Percentiles rank a stretch among this genome's conserved stretches.
Evolutionary conservation across 2,113 vertebrate genomes (phyloP).

Genomic region (Caranx ignobilis): DNA sequence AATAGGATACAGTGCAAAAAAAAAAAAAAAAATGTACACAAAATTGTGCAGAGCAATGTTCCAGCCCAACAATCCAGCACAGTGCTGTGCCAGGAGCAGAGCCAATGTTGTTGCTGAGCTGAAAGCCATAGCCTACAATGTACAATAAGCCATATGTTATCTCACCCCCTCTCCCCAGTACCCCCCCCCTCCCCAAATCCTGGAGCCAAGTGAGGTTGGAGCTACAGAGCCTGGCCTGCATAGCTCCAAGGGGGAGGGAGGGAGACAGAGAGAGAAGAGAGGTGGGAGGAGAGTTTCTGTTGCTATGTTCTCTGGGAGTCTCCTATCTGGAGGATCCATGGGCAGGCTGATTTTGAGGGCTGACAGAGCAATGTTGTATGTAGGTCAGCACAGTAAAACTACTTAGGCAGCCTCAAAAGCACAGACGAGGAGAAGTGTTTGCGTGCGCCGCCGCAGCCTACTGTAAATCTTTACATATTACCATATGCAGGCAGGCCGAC

Average conservation of each 20-base stretch:
- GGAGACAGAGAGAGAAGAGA: constrained; percentile 42
- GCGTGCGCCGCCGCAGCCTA: background rate
- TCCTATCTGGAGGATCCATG: constrained; percentile 69
- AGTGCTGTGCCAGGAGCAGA: background rate
- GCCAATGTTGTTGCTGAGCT: constrained; percentile 39
- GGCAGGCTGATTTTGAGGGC: constrained; percentile 70
- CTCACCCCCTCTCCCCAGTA: constrained; percentile 43
- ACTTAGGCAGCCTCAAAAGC: constrained; percentile 10
- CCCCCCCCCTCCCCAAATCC: constrained; percentile 73
- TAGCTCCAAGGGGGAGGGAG: constrained; percentile 69
- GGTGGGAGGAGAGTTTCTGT: constrained; percentile 75
- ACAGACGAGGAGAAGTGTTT: background rate
- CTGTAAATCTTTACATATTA: constrained; percentile 30
- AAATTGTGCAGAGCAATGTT: constrained; percentile 8
- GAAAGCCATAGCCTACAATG: constrained; percentile 64
- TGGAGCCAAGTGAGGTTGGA: constrained; percentile 55
- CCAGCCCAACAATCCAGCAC: background rate
- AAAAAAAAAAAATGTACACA: constrained; percentile 10
- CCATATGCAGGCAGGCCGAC: background rate
- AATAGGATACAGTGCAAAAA: background rate
- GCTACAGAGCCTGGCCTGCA: constrained; percentile 70
- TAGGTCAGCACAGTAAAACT: constrained; percentile 66
- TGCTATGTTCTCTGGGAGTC: constrained; percentile 78
- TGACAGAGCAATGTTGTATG: constrained; percentile 70
- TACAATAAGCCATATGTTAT: constrained; percentile 78